Evolutionary conservation across 2,797 vertebrate species (phyloP).

Genomic region (Poeciliopsis presidionis): DNA sequence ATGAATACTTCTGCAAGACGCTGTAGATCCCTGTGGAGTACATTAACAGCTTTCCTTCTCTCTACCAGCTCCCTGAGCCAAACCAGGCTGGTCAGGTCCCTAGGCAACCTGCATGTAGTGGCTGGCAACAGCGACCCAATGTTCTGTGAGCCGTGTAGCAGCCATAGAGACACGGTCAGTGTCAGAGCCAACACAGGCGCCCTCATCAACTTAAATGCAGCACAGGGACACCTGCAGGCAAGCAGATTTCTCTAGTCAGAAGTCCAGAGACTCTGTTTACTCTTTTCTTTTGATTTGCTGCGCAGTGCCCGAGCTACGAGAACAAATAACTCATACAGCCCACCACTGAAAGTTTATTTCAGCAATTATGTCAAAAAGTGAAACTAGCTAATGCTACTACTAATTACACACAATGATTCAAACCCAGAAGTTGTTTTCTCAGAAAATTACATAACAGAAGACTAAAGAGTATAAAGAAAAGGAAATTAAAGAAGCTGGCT

Average conservation of each 20-base stretch:
- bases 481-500: neutral
- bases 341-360: neutral
- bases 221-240: conserved; percentile 75
- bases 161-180: conserved; percentile 69
- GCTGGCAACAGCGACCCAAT: conserved; percentile 72
- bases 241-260: conserved; percentile 49
- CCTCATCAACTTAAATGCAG: conserved; percentile 77
- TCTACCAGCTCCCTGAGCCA: conserved; percentile 81
- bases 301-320: neutral
- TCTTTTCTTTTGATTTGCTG: neutral
- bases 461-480: neutral
- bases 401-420: neutral
- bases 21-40: conserved; percentile 33
- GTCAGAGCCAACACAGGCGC: conserved; percentile 67
- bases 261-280: conserved; percentile 26
- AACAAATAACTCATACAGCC: neutral
- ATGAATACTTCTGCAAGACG: conserved; percentile 1
- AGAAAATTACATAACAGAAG: neutral
- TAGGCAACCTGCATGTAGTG: conserved; percentile 83
- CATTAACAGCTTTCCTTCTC: conserved; percentile 73
- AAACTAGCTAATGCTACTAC: neutral
- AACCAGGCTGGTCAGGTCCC: conserved; percentile 80
- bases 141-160: conserved; percentile 74
- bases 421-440: neutral
- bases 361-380: neutral